Evolutionary conservation across 2,113 vertebrate species (phyloP).

Genomic region (Perca flavescens): DNA sequence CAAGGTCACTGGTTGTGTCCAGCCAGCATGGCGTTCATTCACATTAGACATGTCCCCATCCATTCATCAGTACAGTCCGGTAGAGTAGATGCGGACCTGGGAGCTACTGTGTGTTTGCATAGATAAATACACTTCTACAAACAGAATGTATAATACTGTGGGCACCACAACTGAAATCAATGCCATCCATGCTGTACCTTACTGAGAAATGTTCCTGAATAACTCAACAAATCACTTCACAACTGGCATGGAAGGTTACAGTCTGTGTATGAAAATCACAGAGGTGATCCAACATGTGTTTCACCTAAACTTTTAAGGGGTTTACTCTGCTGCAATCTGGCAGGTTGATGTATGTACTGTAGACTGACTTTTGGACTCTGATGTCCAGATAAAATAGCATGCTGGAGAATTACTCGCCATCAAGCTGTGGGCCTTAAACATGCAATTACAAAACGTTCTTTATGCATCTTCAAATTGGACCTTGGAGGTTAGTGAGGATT

Average conservation of each 20-base stretch:
- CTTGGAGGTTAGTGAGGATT: slow-evolving; percentile 81
- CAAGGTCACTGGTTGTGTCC: slow-evolving; percentile 57
- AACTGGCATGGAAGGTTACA: not conserved
- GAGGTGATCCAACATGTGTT: not conserved
- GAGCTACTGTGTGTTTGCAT: not conserved
- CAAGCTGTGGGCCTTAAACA: slow-evolving; percentile 41
- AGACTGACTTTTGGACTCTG: slow-evolving; percentile 24
- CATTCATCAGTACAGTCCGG: not conserved
- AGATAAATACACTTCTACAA: not conserved
- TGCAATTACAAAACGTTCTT: slow-evolving; percentile 68
- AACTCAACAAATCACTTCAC: too few species aligned
- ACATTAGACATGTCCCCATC: slow-evolving; percentile 23
- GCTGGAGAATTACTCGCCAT: slow-evolving; percentile 49
- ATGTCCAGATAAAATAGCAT: slow-evolving; percentile 43
- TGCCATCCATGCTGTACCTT: too few species aligned
- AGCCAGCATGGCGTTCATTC: slow-evolving; percentile 34
- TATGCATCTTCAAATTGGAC: slow-evolving; percentile 77
- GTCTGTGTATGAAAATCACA: not conserved
- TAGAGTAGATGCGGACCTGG: not conserved
- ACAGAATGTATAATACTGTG: not conserved
- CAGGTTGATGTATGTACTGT: not conserved
- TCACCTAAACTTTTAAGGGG: not conserved
- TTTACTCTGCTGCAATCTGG: not conserved
- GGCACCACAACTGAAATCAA: not conserved
- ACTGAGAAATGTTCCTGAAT: too few species aligned